A percentile compares a stretch with the other conserved stretches of the same genome.
These are phyloP conservation scores for Taeniopygia guttata DNA, from an alignment of 2,797 vertebrate genomes.

Conservation along the genomic window DNA sequence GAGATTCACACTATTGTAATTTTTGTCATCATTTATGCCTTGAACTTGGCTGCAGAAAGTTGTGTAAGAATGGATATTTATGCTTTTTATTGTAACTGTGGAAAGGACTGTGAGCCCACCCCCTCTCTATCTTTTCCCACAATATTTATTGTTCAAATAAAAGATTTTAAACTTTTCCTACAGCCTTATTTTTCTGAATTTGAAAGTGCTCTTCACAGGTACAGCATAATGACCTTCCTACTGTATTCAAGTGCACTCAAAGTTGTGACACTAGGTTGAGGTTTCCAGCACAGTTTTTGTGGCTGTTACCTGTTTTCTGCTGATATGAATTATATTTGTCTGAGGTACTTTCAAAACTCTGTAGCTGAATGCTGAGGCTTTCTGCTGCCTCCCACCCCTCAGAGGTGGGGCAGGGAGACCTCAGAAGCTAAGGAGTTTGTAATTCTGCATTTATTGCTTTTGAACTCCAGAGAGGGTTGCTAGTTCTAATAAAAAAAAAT, in stretches of 20 bases:
- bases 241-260: background rate
- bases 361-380: background rate
- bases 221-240: background rate
- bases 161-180: background rate
- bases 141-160: background rate
- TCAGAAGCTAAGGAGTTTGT: background rate
- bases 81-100: background rate
- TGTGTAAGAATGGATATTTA: background rate
- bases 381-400: background rate
- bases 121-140: background rate
- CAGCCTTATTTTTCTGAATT: background rate
- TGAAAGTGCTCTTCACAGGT: background rate
- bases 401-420: background rate
- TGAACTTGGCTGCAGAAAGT: background rate
- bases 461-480: background rate
- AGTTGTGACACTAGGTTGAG: background rate
- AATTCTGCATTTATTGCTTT: background rate
- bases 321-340: background rate
- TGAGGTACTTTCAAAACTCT: background rate
- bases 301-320: background rate
- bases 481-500: background rate
- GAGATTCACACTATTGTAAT: background rate
- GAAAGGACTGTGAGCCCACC: background rate
- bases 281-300: background rate
- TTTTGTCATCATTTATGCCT: background rate